These are phyloP conservation scores for Ptychobarbus kaznakovi DNA, from an alignment of 2,797 vertebrate species.

Conservation along the genomic window DNA sequence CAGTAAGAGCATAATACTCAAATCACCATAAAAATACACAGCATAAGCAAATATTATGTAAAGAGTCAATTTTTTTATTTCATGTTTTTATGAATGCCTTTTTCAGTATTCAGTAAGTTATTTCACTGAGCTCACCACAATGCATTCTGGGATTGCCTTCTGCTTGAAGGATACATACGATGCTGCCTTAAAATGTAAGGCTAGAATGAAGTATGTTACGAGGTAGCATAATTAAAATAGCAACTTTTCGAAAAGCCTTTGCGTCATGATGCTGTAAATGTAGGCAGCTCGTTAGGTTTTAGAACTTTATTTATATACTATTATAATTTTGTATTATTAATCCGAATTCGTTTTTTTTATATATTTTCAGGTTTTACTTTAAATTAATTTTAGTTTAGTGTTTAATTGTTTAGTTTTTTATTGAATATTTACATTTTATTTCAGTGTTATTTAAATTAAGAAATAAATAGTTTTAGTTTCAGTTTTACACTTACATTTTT, in stretches of 20 bases:
- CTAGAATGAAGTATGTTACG: not conserved
- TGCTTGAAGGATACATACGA: not conserved
- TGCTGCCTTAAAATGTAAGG: not conserved
- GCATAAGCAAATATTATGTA: not conserved
- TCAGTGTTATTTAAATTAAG: not conserved
- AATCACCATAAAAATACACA: not conserved
- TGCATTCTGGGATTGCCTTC: slow-evolving; percentile 12
- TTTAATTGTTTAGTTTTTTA: not conserved
- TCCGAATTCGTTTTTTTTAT: too few species aligned
- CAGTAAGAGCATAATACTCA: not conserved
- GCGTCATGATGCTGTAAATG: not conserved
- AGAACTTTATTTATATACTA: not conserved
- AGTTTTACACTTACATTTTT: not conserved
- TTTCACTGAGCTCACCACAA: not conserved
- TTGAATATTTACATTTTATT: not conserved
- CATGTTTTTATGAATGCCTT: not conserved
- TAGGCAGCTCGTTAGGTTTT: not conserved
- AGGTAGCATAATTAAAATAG: not conserved
- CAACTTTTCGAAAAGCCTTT: not conserved
- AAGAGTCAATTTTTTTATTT: not conserved
- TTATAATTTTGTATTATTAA: not conserved
- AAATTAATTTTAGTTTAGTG: not conserved
- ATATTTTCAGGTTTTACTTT: too few species aligned
- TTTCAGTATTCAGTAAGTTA: not conserved
- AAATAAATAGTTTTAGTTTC: not conserved